A percentile compares a stretch with the other conserved stretches of the same genome.
These are phyloP conservation scores for Neomonachus schauinslandi DNA, from an alignment of 2,113 vertebrate genomes.

Conservation along the genomic window DNA sequence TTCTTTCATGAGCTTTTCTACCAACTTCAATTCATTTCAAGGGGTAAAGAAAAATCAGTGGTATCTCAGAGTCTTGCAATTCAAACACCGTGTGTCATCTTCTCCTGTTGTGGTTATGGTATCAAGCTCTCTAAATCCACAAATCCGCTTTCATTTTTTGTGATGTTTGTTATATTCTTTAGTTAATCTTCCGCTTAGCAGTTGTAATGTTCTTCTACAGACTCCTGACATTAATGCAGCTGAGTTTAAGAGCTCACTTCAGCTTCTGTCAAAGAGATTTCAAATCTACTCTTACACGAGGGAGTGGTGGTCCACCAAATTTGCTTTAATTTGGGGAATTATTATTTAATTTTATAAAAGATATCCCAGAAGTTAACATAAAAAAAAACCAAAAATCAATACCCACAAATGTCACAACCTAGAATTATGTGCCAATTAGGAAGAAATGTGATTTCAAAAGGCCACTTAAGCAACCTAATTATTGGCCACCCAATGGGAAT, in stretches of 20 bases:
- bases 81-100: constrained; percentile 27
- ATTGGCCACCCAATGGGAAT: constrained; percentile 39
- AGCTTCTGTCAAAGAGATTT: constrained; percentile 48
- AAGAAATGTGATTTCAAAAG: constrained; percentile 66
- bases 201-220: constrained; percentile 51
- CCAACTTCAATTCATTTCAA: constrained; percentile 8
- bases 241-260: constrained; percentile 18
- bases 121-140: constrained; percentile 50
- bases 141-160: constrained; percentile 55
- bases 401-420: constrained; percentile 59
- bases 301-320: background rate
- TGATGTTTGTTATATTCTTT: constrained; percentile 59
- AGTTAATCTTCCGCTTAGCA: constrained; percentile 51
- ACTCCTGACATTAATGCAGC: constrained; percentile 26
- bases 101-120: constrained; percentile 47
- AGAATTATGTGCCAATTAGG: constrained; percentile 52
- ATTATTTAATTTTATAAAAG: constrained; percentile 58
- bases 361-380: constrained; percentile 52
- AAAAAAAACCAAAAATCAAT: constrained; percentile 53
- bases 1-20: background rate
- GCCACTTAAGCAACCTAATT: constrained; percentile 28
- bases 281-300: constrained; percentile 37
- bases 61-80: constrained; percentile 13
- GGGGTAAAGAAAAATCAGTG: background rate
- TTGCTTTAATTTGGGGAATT: constrained; percentile 49